Conservation (phyloP, 2,797 vertebrate species). For the Phrynocephalus forsythii region DNA sequence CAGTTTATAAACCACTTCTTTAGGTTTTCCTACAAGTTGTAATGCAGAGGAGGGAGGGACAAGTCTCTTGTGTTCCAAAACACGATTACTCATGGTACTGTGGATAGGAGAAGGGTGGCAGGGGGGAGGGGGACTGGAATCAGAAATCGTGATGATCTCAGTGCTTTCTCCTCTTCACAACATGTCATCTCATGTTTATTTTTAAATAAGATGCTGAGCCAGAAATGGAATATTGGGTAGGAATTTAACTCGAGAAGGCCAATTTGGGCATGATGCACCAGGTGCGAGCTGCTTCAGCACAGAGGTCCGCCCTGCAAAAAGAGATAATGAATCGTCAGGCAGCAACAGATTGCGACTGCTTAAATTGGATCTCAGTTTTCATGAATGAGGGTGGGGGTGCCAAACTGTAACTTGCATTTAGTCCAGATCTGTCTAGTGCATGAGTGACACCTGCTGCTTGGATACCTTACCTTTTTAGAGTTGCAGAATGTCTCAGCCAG, state of each 20-base stretch:
- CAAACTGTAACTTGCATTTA: slow-evolving; percentile 1
- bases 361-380: slow-evolving; percentile 31
- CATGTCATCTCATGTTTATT: slow-evolving; percentile 73
- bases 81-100: slow-evolving; percentile 66
- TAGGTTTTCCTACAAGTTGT: slow-evolving; percentile 49
- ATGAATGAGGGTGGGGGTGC: slow-evolving; percentile 14
- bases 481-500: no score
- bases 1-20: neutral
- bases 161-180: slow-evolving; percentile 68
- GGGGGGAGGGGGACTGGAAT: slow-evolving; percentile 47
- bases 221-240: slow-evolving; percentile 67
- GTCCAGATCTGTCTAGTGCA: neutral
- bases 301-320: neutral
- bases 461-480: no score
- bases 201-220: slow-evolving; percentile 72
- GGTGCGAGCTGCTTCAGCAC: slow-evolving; percentile 24
- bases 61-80: slow-evolving; percentile 64
- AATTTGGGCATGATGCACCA: slow-evolving; percentile 1
- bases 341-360: slow-evolving; percentile 19
- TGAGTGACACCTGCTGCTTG: neutral
- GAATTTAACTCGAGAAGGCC: slow-evolving; percentile 59
- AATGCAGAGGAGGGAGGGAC: slow-evolving; percentile 51
- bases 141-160: slow-evolving; percentile 67
- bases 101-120: slow-evolving; percentile 49
- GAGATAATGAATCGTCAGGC: neutral